Evolutionary conservation across 2,797 vertebrate genomes (phyloP).

Genomic region (Rhinoraja longicauda): DNA sequence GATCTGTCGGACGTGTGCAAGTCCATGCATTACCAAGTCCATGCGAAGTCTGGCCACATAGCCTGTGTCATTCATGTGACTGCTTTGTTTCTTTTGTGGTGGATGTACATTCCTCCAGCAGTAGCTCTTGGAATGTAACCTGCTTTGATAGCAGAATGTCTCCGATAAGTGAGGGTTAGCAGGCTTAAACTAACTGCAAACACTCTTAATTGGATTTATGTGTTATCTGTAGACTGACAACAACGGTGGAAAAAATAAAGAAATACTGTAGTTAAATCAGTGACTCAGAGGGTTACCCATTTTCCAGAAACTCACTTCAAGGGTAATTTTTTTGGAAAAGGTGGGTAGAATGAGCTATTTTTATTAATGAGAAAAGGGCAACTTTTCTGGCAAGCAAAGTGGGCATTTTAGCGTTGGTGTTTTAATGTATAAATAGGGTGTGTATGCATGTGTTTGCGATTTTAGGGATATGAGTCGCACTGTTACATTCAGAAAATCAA

Average conservation of each 20-base stretch:
- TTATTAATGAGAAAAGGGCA: neutral
- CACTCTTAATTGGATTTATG: neutral
- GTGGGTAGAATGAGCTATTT: neutral
- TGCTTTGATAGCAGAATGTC: slow-evolving; percentile 25
- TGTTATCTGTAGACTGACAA: neutral
- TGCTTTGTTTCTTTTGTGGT: slow-evolving; percentile 31
- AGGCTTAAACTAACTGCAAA: neutral
- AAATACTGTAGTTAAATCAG: neutral
- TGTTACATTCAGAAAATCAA: neutral
- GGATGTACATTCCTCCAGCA: neutral
- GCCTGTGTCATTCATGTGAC: slow-evolving; percentile 10
- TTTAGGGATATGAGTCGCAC: neutral
- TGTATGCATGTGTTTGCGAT: neutral
- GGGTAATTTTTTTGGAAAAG: neutral
- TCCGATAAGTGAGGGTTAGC: neutral
- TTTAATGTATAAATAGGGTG: neutral
- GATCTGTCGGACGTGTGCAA: neutral
- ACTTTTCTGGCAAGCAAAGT: neutral
- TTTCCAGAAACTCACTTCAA: neutral
- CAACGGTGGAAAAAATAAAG: neutral
- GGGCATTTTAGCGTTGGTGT: neutral
- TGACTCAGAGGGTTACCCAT: neutral
- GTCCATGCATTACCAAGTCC: neutral
- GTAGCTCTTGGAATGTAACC: slow-evolving; percentile 36
- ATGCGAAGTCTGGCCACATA: neutral